These are phyloP conservation scores for Drosophila pseudoananassae DNA, from an alignment of 1,140 invertebrate species.

Conservation along the genomic window DNA sequence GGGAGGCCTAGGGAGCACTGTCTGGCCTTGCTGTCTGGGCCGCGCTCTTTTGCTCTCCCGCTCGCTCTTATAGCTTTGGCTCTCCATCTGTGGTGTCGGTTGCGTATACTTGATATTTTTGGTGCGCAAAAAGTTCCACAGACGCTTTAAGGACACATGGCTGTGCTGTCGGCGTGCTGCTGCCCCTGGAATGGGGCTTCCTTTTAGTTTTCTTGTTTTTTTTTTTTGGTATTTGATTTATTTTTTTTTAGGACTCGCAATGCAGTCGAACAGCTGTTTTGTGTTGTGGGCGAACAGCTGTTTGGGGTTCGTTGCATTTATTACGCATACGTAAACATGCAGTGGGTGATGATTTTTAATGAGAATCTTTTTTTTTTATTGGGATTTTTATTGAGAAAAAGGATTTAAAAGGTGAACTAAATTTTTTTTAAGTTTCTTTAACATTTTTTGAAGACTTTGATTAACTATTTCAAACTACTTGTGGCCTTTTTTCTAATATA, in stretches of 20 bases:
- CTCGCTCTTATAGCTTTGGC: not conserved
- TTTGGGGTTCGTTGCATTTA: conserved; percentile 34
- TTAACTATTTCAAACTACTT: not conserved
- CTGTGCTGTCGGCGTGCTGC: conserved; percentile 16
- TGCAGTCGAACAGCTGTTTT: conserved; percentile 58
- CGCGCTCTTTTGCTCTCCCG: conserved; percentile 14
- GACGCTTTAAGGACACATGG: conserved; percentile 65
- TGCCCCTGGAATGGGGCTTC: conserved; percentile 10
- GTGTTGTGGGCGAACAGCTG: conserved; percentile 58
- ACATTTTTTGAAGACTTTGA: not conserved
- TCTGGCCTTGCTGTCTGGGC: conserved; percentile 48
- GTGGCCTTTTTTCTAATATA: not conserved
- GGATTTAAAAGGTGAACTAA: not conserved
- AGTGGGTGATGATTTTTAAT: not conserved
- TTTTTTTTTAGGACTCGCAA: conserved; percentile 26
- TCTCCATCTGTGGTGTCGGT: conserved; percentile 20
- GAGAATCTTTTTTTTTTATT: conserved; percentile 10
- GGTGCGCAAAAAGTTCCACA: conserved; percentile 67
- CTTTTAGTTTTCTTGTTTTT: conserved; percentile 30
- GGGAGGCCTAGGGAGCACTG: conserved; percentile 29
- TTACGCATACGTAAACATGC: conserved; percentile 9
- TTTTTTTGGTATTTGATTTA: conserved; percentile 35
- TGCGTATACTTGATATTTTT: conserved; percentile 63
- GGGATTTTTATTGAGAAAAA: not conserved
- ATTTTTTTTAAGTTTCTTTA: not conserved